Base-by-base conservation (phyloP, 2,888 invertebrate species). In the Drosophila neonasuta region DNA sequence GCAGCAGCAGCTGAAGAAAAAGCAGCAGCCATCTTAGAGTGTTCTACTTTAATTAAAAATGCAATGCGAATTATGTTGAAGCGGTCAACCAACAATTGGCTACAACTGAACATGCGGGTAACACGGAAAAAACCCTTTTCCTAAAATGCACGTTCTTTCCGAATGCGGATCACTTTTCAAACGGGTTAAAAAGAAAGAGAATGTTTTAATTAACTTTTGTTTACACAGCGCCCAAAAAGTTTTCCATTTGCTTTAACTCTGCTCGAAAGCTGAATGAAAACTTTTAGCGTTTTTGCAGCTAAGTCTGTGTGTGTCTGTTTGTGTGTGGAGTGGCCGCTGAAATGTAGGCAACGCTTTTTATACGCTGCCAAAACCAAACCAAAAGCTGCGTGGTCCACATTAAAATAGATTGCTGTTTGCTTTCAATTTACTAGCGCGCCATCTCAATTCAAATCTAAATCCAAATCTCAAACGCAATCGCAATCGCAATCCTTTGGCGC, bases 141-240 rank as follows among this genome's bases (percentile, higher is more conserved):
- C 41, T 48, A 6, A 13, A 42, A 30, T 29, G 24, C 41, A 58
- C 41, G 20, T 34, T 42, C 4, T 62, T 52, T 52, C 42, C 4
- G 29, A 13, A 11, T 17, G 2, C 8, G 49, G 42, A 69, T 50
- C 41, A 69, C 2, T 36, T 20, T 50, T 57, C 36, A 39, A 58
- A 44, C 36, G 52, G 44, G 13, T 15, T 44, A 32, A 44, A 59
- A 51, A 42, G 44, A 42, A 41, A 49, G 34, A 42, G 63, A 86
- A 81, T 77, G 82, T 81, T 82, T 82, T 85, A 82, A 85, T 85
- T 74, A 86, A 82, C 85, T 85, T 80, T 78, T 80, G 81, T 86
- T 83, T 86, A 54, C 63, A 61, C 49, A 66, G 75, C 55, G 68
- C 20, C 46, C 32, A 70, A 66, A 78, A 78, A 74, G 55, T 80